Base-by-base conservation (phyloP, 2,888 invertebrate species). In the Lacanobia oleracea region DNA sequence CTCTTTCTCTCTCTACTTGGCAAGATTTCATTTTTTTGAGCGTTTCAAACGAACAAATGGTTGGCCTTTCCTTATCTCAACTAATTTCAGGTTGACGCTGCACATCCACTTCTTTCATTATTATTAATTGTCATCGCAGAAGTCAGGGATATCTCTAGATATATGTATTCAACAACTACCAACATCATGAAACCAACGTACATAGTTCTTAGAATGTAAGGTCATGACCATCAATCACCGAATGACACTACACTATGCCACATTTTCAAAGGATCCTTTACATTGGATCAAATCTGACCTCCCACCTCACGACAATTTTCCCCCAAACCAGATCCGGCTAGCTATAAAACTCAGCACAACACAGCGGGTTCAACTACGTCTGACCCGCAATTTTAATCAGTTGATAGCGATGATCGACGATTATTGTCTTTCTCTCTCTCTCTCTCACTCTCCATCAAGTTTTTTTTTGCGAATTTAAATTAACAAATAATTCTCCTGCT, bases 371-470 rank as follows among this genome's bases (percentile, higher is more conserved):
- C 88, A 87, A 83, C 82, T 64, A 70, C 81, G 84, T 78, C 87
- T 89, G 89, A 89, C 90, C 89, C 67, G 86, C 77, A 85, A 88
- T 85, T 88, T 83, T 88, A 88, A 90, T 90, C 88, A 88, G 82
- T 81, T 73, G 83, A 85, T 86, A 82, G 79, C 82, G 79, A 86
- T 86, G 87, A 88, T 87, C 86, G 85, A 82, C 87, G 86, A 86
- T 89, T 88, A 89, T 86, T 83, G 85, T 83, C 27, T 27, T 27
- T 27, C 27, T 27, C 27, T 27, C 27, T 27, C 27, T 27, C 27
- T 27, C 27, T 27, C 27, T 27, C 27, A 27, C 27, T 27, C 27
- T 37, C 37, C 5, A 37, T 27, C 27, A 3, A 27, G 27, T 27
- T 27, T n/a, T n/a, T n/a, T n/a, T n/a, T 27, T 27, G 27, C 27